A percentile compares a stretch with the other conserved stretches of the same genome.
Evolutionary conservation across 2,797 vertebrate species (phyloP).

Genomic region (Caiman crocodilus): DNA sequence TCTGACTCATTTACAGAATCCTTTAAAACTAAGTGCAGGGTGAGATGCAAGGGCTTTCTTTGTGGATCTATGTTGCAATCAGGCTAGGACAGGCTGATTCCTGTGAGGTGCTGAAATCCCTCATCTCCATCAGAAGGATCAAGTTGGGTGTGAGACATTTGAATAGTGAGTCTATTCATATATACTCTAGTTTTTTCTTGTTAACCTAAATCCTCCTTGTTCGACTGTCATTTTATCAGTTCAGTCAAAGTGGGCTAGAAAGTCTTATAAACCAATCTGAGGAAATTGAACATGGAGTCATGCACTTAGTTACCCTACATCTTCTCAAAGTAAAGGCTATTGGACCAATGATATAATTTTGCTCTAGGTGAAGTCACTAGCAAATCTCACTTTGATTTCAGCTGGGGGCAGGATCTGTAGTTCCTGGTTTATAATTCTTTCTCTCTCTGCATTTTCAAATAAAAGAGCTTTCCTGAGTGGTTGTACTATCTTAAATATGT

Average conservation of each 20-base stretch:
- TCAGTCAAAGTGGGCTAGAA: not conserved
- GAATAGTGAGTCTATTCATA: not conserved
- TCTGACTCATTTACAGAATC: not conserved
- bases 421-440: not conserved
- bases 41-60: not conserved
- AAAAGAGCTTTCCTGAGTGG: not conserved
- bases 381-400: not conserved
- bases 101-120: not conserved
- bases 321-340: not conserved
- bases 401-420: not conserved
- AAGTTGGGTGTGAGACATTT: not conserved
- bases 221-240: not conserved
- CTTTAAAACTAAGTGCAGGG: rapidly evolving
- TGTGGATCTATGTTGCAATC: not conserved
- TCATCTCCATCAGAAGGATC: not conserved
- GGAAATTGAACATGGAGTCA: not conserved
- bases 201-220: not conserved
- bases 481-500: conserved; percentile 9
- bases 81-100: not conserved
- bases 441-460: not conserved
- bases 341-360: not conserved
- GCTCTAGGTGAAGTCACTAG: not conserved
- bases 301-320: not conserved
- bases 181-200: not conserved
- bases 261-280: not conserved